Evolutionary conservation across 2,113 vertebrate genomes (phyloP), one percentile per base, ranked within the genome.

Genomic region (Hippocampus barbouri): DNA sequence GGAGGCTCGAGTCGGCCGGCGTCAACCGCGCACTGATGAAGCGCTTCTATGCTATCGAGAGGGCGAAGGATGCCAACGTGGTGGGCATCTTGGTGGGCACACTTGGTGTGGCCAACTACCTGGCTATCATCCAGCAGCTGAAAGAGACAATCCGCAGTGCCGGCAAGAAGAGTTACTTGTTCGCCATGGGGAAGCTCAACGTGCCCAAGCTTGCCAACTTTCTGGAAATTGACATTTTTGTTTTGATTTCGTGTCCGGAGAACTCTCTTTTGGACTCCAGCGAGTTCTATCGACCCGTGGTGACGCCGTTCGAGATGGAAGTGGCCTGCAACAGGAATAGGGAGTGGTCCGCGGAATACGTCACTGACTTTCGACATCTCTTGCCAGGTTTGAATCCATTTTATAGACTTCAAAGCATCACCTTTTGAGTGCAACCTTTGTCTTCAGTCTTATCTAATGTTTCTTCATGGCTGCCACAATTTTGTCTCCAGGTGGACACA

Each of bases 181-280:
- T 99, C 71, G 94, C 95, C 0, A 91, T 98, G 91, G 97, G 97
- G 9, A 96, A 96, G 69, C 91, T 94, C 0, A 99, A 95, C 2
- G 96, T 97, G 0, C 88, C 96, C 60, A 99, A 99, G 72, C 90
- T 99, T 16, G 97, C 97, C 54, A 99, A 98, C 89, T 99, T 99
- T 79, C 86, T 91, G 0, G 98, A 99, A 79, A 93, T 99, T 64
- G 98, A 99, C 69, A 69, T 99, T 59, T 99, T 96, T 0, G 97
- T 99, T 64, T 83, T 99, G 15, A 89, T 99, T 20, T 94, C 98
- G 1, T 99, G 98, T 68, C 90, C 96, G 8, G 94, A 98, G 86
- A 96, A 97, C 81, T 93, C 95, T 0, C 79, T 98, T 78, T 80
- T 96, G 88, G 93, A 97, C 79, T 94, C 93, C 2, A 86, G 88